phyloP scores from a whole-genome alignment of 2,888 invertebrate genomes.

The Marasmarcha lunaedactyla region DNA sequence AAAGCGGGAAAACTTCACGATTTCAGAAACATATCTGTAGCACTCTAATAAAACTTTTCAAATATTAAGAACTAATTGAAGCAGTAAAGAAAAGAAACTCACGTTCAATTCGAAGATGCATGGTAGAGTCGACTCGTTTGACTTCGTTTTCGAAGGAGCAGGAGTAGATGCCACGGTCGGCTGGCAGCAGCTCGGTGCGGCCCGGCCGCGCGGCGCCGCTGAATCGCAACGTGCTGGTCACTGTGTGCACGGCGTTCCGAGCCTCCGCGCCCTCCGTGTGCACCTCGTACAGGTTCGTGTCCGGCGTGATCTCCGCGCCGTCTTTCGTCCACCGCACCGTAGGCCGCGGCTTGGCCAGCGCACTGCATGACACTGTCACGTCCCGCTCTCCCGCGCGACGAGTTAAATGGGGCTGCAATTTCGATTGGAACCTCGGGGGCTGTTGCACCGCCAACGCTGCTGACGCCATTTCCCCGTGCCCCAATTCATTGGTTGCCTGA shows the following conservation, averaged over 20 bases:
- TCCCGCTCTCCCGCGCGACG: constrained; percentile 83
- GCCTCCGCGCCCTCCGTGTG: constrained; percentile 82
- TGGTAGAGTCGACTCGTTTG: constrained; percentile 86
- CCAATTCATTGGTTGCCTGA: constrained; percentile 90
- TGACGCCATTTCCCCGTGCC: constrained; percentile 86
- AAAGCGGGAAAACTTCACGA: too few species aligned
- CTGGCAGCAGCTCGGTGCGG: constrained; percentile 81
- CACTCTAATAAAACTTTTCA: too few species aligned
- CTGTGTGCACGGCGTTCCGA: constrained; percentile 82
- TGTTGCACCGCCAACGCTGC: constrained; percentile 89
- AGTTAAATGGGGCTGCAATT: constrained; percentile 85
- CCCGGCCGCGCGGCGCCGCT: constrained; percentile 82
- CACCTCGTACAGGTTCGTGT: constrained; percentile 84
- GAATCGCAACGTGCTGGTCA: constrained; percentile 86
- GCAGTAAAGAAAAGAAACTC: constrained; percentile 64
- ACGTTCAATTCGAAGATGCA: constrained; percentile 93
- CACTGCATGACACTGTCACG: constrained; percentile 85
- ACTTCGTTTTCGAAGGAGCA: constrained; percentile 93
- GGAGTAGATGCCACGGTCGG: constrained; percentile 88
- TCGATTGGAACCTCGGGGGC: constrained; percentile 85
- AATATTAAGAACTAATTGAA: too few species aligned
- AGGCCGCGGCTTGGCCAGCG: constrained; percentile 90
- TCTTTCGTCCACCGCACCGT: constrained; percentile 89
- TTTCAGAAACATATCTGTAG: too few species aligned
- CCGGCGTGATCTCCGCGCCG: constrained; percentile 81